Conservation (phyloP, 37 sponge, comb jelly and placozoan species). For the Eunapius fragilis region DNA sequence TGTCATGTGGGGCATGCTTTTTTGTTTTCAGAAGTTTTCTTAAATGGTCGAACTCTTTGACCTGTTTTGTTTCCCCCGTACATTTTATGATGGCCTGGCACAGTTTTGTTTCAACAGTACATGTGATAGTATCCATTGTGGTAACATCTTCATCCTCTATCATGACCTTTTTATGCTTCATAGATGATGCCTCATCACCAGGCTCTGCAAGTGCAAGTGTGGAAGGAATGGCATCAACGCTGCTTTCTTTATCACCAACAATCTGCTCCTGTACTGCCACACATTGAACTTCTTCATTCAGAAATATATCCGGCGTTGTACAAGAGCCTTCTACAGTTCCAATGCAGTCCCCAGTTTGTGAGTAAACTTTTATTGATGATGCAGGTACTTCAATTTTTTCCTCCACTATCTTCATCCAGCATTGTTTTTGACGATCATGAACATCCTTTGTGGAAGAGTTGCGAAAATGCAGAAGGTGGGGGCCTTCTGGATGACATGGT, state of each 20-base stretch:
- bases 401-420: constrained; percentile 2
- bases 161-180: neutral
- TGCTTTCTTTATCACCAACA: neutral
- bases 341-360: neutral
- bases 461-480: neutral
- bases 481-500: neutral
- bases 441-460: neutral
- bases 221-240: neutral
- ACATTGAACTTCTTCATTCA: neutral
- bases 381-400: neutral
- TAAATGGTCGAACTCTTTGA: neutral
- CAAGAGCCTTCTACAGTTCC: neutral
- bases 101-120: neutral
- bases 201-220: neutral
- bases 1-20: neutral
- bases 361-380: neutral
- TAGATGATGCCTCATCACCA: neutral
- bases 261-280: neutral
- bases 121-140: neutral
- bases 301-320: neutral
- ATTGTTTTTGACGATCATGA: neutral
- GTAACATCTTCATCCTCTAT: neutral
- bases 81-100: neutral
- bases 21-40: neutral
- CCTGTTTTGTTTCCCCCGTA: neutral